Percentiles rank a stretch among this genome's conserved stretches.
phyloP scores from a whole-genome alignment of 2,113 vertebrate genomes.

The Seriola dumerili region DNA sequence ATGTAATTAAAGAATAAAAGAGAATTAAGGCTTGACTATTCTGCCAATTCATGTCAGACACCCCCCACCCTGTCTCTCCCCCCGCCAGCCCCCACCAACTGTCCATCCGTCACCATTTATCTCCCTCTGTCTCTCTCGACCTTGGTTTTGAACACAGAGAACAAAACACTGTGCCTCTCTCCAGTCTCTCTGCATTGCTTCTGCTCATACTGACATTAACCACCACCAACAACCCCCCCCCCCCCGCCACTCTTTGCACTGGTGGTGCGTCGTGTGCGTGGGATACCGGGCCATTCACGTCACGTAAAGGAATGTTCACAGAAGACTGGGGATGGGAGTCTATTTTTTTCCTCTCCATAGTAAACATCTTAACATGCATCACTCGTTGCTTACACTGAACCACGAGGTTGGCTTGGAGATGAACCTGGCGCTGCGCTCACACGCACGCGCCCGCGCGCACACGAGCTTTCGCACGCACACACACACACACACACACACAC shows the following conservation, averaged over 20 bases:
- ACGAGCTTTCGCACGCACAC: not conserved
- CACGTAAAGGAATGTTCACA: conserved; percentile 76
- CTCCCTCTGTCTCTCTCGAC: conserved; percentile 49
- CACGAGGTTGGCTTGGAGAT: conserved; percentile 67
- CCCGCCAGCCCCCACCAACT: not conserved
- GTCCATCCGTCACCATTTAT: conserved; percentile 38
- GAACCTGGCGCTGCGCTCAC: conserved; percentile 62
- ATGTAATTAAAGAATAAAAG: conserved; percentile 7
- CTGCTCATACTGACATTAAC: conserved; percentile 29
- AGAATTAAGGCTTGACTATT: conserved; percentile 24
- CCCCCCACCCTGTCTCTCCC: not conserved
- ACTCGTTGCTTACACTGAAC: conserved; percentile 55
- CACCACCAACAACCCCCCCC: not conserved
- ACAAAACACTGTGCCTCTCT: conserved; percentile 40
- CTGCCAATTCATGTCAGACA: conserved; percentile 32
- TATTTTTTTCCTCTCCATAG: conserved; percentile 17
- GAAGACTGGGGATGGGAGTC: conserved; percentile 15
- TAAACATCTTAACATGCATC: conserved; percentile 74
- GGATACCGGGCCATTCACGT: conserved; percentile 68
- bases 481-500: conserved; percentile 18
- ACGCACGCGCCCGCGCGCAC: conserved; percentile 22
- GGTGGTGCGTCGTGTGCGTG: conserved; percentile 63
- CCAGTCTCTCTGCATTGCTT: conserved; percentile 55
- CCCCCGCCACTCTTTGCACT: not conserved
- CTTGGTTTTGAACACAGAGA: conserved; percentile 62